These are phyloP conservation scores for Julus scanicus DNA, from an alignment of 2,888 invertebrate species.

Conservation along the genomic window DNA sequence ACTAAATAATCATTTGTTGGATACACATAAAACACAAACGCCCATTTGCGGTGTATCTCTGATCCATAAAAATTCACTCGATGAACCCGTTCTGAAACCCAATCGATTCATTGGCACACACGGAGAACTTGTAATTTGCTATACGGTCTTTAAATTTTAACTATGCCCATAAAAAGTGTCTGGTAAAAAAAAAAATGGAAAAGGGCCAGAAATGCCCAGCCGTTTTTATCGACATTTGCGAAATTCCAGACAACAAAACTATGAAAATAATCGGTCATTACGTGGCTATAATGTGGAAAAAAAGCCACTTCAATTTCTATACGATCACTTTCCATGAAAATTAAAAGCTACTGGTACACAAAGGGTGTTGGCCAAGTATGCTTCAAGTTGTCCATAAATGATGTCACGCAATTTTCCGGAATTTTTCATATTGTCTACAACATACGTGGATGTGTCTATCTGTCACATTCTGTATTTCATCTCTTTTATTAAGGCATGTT, in stretches of 20 bases:
- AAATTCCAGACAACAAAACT: slow-evolving; percentile 19
- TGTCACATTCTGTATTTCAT: too few species aligned
- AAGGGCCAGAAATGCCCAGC: slow-evolving; percentile 19
- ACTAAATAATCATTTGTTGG: slow-evolving; percentile 41
- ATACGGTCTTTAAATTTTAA: slow-evolving; percentile 11
- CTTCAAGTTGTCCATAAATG: neutral
- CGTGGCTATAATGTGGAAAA: neutral
- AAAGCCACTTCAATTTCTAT: neutral
- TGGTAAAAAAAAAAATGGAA: neutral
- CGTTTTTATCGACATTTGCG: neutral
- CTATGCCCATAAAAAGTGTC: slow-evolving; percentile 11
- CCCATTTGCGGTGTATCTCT: neutral
- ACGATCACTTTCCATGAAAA: neutral
- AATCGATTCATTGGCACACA: slow-evolving; percentile 1
- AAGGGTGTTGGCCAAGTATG: slow-evolving; percentile 10
- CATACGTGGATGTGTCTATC: too few species aligned
- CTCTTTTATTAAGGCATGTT: too few species aligned
- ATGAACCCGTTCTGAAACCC: neutral
- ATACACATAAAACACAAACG: slow-evolving; percentile 7
- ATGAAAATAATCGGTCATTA: slow-evolving; percentile 19
- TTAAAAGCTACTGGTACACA: neutral
- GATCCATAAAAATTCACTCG: slow-evolving; percentile 7
- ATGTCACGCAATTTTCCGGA: neutral
- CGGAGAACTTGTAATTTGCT: neutral
- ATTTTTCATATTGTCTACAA: neutral